Percentiles rank a stretch among this genome's conserved stretches.
These are phyloP conservation scores for Apamea sordens DNA, from an alignment of 2,888 invertebrate genomes.

Conservation along the genomic window DNA sequence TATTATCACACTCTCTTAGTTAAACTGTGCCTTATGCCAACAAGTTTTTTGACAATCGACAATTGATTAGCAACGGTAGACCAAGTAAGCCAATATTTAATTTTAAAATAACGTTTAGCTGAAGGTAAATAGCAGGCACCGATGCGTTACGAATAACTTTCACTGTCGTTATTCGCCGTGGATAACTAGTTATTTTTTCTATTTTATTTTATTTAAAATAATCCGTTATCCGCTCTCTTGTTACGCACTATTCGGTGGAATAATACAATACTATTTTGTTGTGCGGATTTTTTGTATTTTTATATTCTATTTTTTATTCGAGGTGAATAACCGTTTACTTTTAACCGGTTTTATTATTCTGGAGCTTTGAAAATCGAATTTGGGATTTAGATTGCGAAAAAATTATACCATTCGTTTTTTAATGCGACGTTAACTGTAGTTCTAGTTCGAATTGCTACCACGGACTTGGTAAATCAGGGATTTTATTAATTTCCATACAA, in stretches of 20 bases:
- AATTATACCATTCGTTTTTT: constrained; percentile 8
- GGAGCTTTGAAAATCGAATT: constrained; percentile 22
- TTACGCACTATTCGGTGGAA: constrained; percentile 65
- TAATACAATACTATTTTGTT: constrained; percentile 52
- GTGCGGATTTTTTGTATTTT: constrained; percentile 18
- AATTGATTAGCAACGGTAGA: constrained; percentile 73
- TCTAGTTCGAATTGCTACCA: constrained; percentile 1
- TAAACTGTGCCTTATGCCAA: constrained; percentile 53
- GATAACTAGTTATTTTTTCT: constrained; percentile 70
- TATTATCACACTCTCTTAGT: constrained; percentile 54
- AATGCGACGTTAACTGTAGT: constrained; percentile 5
- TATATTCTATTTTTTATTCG: not conserved
- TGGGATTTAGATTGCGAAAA: constrained; percentile 18
- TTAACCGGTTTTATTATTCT: constrained; percentile 21
- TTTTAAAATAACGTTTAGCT: constrained; percentile 73
- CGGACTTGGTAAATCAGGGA: not conserved
- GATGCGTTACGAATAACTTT: constrained; percentile 79
- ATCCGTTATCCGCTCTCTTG: constrained; percentile 67
- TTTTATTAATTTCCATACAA: not conserved
- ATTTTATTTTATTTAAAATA: constrained; percentile 59
- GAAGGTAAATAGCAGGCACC: constrained; percentile 69
- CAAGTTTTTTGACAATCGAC: constrained; percentile 60
- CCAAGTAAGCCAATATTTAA: constrained; percentile 78
- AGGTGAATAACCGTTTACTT: constrained; percentile 37
- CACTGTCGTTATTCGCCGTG: constrained; percentile 78